Evolutionary conservation across 2,888 invertebrate genomes (phyloP).

Genomic region (Zelleria hepariella): DNA sequence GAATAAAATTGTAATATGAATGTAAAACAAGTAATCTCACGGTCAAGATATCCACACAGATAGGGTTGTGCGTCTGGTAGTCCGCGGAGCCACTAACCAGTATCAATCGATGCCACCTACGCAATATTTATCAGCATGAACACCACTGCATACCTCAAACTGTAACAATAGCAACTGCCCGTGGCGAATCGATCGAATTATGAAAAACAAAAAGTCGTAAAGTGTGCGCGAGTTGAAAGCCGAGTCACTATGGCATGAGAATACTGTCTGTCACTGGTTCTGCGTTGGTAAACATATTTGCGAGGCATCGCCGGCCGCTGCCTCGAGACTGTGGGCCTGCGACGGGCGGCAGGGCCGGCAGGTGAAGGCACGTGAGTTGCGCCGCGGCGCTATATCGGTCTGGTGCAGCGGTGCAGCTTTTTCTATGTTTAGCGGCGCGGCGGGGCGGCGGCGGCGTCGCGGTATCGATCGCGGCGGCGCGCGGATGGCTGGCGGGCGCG

Average conservation of each 20-base stretch:
- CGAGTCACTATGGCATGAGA: background rate
- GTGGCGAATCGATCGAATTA: background rate
- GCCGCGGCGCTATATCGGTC: conserved; percentile 25
- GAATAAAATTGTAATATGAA: background rate
- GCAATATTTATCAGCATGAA: background rate
- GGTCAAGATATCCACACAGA: conserved; percentile 60
- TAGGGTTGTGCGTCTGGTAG: conserved; percentile 55
- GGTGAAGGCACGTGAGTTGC: conserved; percentile 26
- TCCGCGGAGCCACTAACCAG: conserved; percentile 37
- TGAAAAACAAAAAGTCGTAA: background rate
- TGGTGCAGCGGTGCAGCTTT: conserved; percentile 52
- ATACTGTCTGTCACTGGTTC: background rate
- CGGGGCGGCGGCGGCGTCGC: conserved; percentile 17
- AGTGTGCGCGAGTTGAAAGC: background rate
- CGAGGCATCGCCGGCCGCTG: conserved; percentile 12
- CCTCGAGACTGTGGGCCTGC: conserved; percentile 16
- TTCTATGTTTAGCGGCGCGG: conserved; percentile 41
- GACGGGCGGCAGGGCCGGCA: conserved; percentile 15
- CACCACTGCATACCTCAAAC: conserved; percentile 1
- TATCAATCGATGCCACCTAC: conserved; percentile 44
- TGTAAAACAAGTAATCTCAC: conserved; percentile 44
- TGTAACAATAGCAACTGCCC: background rate
- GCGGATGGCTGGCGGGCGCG: conserved; percentile 37
- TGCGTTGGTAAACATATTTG: conserved; percentile 12
- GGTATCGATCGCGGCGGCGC: conserved; percentile 30